phyloP scores from a whole-genome alignment of 1,140 invertebrate species.

The Pentalonia nigronervosa region DNA sequence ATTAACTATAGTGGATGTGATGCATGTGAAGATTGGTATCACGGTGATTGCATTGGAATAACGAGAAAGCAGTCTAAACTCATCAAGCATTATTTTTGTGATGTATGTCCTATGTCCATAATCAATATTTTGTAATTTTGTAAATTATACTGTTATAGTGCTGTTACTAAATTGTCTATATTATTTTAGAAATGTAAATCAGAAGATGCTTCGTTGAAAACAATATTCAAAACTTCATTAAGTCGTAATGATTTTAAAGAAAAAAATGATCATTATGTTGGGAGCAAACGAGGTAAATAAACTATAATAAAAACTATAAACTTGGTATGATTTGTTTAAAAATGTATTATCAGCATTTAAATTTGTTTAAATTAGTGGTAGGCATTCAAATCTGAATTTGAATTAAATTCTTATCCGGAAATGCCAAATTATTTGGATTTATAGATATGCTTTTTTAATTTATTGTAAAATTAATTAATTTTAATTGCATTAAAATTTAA shows the following conservation, averaged over 20 bases:
- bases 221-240: constrained; percentile 60
- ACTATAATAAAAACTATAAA: background rate
- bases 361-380: too few species aligned
- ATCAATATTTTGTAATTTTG: background rate
- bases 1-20: constrained; percentile 81
- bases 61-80: constrained; percentile 90
- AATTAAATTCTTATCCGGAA: too few species aligned
- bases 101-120: constrained; percentile 59
- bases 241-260: constrained; percentile 55
- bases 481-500: too few species aligned
- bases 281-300: constrained; percentile 25
- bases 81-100: constrained; percentile 93
- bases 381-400: too few species aligned
- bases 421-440: too few species aligned
- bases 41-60: constrained; percentile 96
- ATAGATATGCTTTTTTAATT: too few species aligned
- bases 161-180: background rate
- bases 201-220: constrained; percentile 59
- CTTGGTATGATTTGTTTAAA: background rate
- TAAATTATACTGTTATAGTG: background rate
- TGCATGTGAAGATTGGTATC: constrained; percentile 98
- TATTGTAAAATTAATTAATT: too few species aligned
- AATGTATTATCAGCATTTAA: background rate
- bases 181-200: constrained; percentile 54
- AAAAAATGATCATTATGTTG: constrained; percentile 50